These are phyloP conservation scores for Drosophila kurseongensis DNA, from an alignment of 1,140 invertebrate species.

Conservation along the genomic window DNA sequence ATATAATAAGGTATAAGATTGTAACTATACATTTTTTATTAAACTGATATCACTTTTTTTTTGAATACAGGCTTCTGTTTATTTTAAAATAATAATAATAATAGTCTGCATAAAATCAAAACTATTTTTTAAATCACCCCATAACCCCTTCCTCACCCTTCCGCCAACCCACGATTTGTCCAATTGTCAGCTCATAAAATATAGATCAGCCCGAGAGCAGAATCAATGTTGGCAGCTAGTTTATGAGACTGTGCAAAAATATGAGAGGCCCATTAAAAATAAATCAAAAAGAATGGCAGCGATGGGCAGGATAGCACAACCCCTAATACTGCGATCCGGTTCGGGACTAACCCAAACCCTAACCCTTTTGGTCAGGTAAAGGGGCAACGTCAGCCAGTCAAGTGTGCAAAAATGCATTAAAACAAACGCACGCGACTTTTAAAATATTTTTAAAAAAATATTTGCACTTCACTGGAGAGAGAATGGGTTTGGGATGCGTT, in stretches of 20 bases:
- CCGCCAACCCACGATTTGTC: slow-evolving; percentile 61
- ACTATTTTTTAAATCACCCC: slow-evolving; percentile 14
- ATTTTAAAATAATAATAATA: slow-evolving; percentile 1
- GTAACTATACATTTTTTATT: background rate
- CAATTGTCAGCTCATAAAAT: slow-evolving; percentile 81
- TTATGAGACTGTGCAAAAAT: slow-evolving; percentile 68
- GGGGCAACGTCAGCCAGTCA: slow-evolving; percentile 59
- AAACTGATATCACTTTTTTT: background rate
- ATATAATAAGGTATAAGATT: too few species aligned
- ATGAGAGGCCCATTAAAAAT: slow-evolving; percentile 76
- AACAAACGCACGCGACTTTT: slow-evolving; percentile 73
- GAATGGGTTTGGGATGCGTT: slow-evolving; percentile 2
- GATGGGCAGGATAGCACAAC: slow-evolving; percentile 26
- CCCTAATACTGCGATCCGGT: slow-evolving; percentile 23
- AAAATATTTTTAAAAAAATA: slow-evolving; percentile 55
- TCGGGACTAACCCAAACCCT: slow-evolving; percentile 24
- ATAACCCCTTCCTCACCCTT: slow-evolving; percentile 6
- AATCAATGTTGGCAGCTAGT: slow-evolving; percentile 66
- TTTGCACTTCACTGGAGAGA: slow-evolving; percentile 56
- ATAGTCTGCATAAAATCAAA: background rate
- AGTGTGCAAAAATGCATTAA: slow-evolving; percentile 81
- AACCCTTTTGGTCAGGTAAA: slow-evolving; percentile 66
- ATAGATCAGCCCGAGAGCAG: slow-evolving; percentile 54
- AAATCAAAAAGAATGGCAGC: slow-evolving; percentile 69
- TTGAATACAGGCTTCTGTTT: background rate